Evolutionary conservation across 2,888 invertebrate species (phyloP).

Genomic region (Noctua janthina): DNA sequence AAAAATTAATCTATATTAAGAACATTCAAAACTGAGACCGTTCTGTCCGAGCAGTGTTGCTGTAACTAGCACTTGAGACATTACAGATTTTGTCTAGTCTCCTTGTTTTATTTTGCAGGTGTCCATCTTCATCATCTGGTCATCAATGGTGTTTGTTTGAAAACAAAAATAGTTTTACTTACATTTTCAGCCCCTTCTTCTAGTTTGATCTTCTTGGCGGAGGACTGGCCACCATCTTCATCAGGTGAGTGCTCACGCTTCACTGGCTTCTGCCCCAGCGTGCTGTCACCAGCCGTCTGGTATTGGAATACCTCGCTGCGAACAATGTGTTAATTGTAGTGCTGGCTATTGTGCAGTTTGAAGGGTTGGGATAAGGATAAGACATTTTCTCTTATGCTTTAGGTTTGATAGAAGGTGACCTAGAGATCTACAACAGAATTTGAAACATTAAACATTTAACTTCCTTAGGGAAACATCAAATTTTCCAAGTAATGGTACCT

Average conservation of each 20-base stretch:
- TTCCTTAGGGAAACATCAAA: neutral
- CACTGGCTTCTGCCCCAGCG: slow-evolving; percentile 90
- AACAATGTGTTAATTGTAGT: neutral
- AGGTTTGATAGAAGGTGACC: neutral
- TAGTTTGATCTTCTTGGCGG: slow-evolving; percentile 89
- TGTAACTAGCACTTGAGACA: neutral
- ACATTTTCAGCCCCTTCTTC: slow-evolving; percentile 83
- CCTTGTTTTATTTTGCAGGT: neutral
- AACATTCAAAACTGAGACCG: neutral
- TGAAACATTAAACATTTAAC: too few relatives aligned
- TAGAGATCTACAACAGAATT: neutral
- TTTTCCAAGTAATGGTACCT: neutral
- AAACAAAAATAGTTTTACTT: slow-evolving; percentile 57
- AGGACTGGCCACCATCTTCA: slow-evolving; percentile 72
- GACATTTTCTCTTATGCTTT: neutral
- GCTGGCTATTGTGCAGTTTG: neutral
- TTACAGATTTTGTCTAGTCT: neutral
- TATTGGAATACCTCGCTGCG: slow-evolving; percentile 95
- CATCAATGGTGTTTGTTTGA: too few relatives aligned
- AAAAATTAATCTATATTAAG: too few relatives aligned
- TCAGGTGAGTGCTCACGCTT: slow-evolving; percentile 91
- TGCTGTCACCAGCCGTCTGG: slow-evolving; percentile 95
- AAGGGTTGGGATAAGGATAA: too few relatives aligned
- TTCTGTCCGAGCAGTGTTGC: neutral
- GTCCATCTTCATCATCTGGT: neutral